Evolutionary conservation across 2,797 vertebrate genomes (phyloP).

Genomic region (Denticeps clupeoides): DNA sequence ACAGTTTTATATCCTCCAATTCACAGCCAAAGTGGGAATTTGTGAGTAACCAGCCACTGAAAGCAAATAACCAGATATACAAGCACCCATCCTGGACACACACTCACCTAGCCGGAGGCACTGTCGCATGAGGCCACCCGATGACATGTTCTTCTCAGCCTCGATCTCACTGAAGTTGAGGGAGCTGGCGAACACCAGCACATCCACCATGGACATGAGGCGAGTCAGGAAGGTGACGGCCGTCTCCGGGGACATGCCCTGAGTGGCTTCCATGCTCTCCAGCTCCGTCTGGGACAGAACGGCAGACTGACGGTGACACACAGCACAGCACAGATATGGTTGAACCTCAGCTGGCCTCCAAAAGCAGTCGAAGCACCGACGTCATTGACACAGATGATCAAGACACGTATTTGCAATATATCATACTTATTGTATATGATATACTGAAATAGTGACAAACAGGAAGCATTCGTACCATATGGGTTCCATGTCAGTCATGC

Average conservation of each 20-base stretch:
- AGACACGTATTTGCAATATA: no score
- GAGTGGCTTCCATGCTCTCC: constrained; percentile 90
- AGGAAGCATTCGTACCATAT: no score
- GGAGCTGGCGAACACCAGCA: constrained; percentile 92
- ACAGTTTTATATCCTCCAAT: no score
- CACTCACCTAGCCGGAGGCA: constrained; percentile 50
- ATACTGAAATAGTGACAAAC: no score
- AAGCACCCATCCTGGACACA: neutral
- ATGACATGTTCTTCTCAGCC: constrained; percentile 98
- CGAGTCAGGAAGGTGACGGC: constrained; percentile 92
- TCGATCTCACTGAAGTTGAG: constrained; percentile 98
- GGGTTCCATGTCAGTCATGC: neutral
- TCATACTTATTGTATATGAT: no score
- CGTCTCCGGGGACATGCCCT: constrained; percentile 95
- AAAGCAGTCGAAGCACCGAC: no score
- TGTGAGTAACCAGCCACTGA: no score
- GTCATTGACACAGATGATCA: no score
- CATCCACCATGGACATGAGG: constrained; percentile 96
- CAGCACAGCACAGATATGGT: no score
- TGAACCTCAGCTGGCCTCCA: no score
- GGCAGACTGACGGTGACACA: constrained; percentile 5
- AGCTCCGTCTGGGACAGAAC: constrained; percentile 68
- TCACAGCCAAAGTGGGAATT: no score
- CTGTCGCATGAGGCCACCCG: constrained; percentile 93
- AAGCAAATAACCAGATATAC: constrained; percentile 1